A percentile compares a stretch with the other conserved stretches of the same genome.
Evolutionary conservation across 1,140 invertebrate species (phyloP).

Genomic region (Tetranychus urticae): DNA sequence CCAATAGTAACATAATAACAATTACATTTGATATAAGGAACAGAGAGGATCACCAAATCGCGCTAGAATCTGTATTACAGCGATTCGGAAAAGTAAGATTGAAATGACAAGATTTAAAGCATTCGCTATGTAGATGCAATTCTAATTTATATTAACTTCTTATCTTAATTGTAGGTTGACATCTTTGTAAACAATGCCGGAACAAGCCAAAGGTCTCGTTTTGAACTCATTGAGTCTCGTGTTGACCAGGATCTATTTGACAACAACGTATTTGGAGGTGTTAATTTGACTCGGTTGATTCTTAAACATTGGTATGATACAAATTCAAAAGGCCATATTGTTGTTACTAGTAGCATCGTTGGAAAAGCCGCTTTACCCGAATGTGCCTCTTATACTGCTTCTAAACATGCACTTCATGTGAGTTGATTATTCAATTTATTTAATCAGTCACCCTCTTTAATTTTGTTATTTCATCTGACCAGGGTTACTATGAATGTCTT

Average conservation of each 20-base stretch:
- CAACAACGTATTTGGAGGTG: constrained; percentile 48
- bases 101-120: background rate
- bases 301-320: constrained; percentile 35
- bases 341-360: constrained; percentile 43
- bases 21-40: constrained; percentile 20
- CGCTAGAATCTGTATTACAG: constrained; percentile 35
- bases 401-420: constrained; percentile 61
- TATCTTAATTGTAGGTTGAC: constrained; percentile 30
- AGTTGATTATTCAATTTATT: constrained; percentile 11
- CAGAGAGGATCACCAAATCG: constrained; percentile 31
- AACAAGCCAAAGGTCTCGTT: constrained; percentile 45
- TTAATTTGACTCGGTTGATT: constrained; percentile 42
- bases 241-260: constrained; percentile 57
- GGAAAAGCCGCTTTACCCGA: constrained; percentile 40
- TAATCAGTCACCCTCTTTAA: background rate
- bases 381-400: constrained; percentile 46
- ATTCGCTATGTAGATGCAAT: background rate
- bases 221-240: constrained; percentile 39
- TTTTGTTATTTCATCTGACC: background rate
- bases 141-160: background rate
- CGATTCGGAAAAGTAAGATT: constrained; percentile 33
- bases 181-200: constrained; percentile 60
- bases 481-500: constrained; percentile 10
- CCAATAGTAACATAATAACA: background rate
- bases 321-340: constrained; percentile 33